Evolutionary conservation across 2,888 invertebrate species (phyloP), one percentile per base, ranked within the genome.

Genomic region (Acleris literana): DNA sequence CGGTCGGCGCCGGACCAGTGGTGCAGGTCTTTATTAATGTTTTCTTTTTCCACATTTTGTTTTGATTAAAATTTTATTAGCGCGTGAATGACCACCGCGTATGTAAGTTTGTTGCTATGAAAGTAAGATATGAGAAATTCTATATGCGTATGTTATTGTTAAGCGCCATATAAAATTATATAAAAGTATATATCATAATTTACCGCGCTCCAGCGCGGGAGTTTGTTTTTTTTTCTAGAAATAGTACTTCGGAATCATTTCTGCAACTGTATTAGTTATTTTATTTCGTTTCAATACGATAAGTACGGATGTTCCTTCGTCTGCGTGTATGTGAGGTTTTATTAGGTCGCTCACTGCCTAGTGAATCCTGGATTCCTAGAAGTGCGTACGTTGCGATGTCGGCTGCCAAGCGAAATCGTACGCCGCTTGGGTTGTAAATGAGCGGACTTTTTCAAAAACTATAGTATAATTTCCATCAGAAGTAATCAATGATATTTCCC

Each of bases 101-200:
- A 70, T 76, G 74, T 71, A 55, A 48, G 78, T 79, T 85, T 84
- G 84, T 83, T 85, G 76, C 74, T 80, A 76, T 71, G 80, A 81
- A 76, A 80, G 83, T 81, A 83, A 82, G 82, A 81, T 82, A 85
- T 73, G 80, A 78, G 79, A 80, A 76, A 79, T 83, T 85, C 79
- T 87, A 84, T 81, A 87, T 80, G 90, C 90, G 89, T 85, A 82
- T 86, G 90, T 92, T 91, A 81, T 83, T 89, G 91, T 90, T 90
- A 85, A 83, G 83, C 90, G 90, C 90, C 85, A 81, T 88, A 82
- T 78, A 84, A 79, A 77, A 83, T 80, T 74, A 75, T 74, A 82
- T 82, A 80, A 76, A 76, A 77, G 76, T 72, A 78, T 79, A 71
- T 75, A 58, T 52, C 52, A 58, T 63, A 44, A 57, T 64, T 64